A percentile compares a stretch with the other conserved stretches of the same genome.
phyloP scores from a whole-genome alignment of 2,113 vertebrate species.

The Donacobius atricapilla region DNA sequence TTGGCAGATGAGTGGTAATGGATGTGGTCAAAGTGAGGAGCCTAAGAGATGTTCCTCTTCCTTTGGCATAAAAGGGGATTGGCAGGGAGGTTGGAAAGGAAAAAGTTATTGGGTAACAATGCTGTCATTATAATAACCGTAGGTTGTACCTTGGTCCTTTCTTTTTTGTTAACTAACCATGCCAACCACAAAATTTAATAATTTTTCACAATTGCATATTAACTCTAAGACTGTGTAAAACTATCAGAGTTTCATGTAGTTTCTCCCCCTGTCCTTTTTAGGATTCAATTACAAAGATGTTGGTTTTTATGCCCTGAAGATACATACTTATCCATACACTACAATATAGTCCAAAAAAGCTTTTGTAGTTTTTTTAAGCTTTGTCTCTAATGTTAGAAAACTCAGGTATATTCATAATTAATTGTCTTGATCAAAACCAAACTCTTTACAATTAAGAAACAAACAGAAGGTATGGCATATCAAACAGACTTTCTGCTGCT shows the following conservation, averaged over 20 bases:
- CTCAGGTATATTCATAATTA: slow-evolving; percentile 53
- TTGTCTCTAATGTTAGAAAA: slow-evolving; percentile 37
- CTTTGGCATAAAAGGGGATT: not conserved
- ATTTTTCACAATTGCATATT: not conserved
- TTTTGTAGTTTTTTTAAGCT: slow-evolving; percentile 28
- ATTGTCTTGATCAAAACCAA: slow-evolving; percentile 58
- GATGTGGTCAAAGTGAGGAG: not conserved
- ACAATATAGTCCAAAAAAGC: slow-evolving; percentile 26
- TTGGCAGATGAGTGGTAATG: not conserved
- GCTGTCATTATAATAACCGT: not conserved
- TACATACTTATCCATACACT: not conserved
- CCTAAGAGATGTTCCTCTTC: not conserved
- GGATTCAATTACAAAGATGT: slow-evolving; percentile 22
- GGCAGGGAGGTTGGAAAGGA: not conserved
- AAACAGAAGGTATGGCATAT: slow-evolving; percentile 59
- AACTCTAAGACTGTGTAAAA: not conserved
- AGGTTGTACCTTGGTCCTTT: not conserved
- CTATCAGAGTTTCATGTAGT: not conserved
- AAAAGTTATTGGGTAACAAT: not conserved
- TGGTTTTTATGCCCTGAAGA: slow-evolving; percentile 25
- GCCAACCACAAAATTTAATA: not conserved
- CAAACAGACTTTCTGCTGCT: slow-evolving; percentile 54
- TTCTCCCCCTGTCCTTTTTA: not conserved
- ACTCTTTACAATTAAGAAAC: slow-evolving; percentile 59
- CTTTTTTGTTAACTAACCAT: not conserved